Conservation (phyloP, 2,888 invertebrate genomes). For the Nymphalis c-album region DNA sequence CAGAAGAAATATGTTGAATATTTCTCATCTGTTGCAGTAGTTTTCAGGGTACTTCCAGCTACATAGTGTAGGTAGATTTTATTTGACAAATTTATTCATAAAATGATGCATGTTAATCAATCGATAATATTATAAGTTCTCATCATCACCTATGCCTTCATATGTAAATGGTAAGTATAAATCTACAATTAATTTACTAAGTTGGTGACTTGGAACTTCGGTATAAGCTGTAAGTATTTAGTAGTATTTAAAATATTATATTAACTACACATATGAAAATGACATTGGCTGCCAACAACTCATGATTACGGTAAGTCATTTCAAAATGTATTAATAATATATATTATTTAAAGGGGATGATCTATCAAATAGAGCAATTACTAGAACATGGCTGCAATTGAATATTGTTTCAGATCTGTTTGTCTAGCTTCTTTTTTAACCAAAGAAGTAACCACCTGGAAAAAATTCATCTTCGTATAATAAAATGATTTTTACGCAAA, state of each 20-base stretch:
- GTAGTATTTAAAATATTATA: conserved; percentile 7
- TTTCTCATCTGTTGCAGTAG: conserved; percentile 1
- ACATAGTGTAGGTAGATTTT: background rate
- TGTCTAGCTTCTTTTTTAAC: conserved; percentile 21
- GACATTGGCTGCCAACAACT: background rate
- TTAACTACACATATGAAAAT: background rate
- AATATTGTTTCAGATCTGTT: conserved; percentile 26
- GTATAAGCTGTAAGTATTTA: background rate
- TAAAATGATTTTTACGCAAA: conserved; percentile 15
- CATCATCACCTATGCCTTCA: background rate
- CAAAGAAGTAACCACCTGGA: conserved; percentile 20
- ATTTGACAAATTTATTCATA: conserved; percentile 11
- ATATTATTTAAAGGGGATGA: background rate
- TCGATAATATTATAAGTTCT: background rate
- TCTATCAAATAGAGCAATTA: conserved; percentile 5
- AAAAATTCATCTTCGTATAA: conserved; percentile 19
- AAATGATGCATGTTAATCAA: conserved; percentile 9
- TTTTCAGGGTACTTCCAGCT: conserved; percentile 9
- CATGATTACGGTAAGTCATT: background rate
- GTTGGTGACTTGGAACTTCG: background rate
- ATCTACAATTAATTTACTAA: background rate
- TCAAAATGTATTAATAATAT: background rate
- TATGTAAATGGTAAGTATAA: conserved; percentile 24
- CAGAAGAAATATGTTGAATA: conserved; percentile 1
- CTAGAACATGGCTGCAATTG: conserved; percentile 17